Evolutionary conservation across 1,140 invertebrate species (phyloP), one percentile per base, ranked within the genome.

Genomic region (Orchestia grillus): DNA sequence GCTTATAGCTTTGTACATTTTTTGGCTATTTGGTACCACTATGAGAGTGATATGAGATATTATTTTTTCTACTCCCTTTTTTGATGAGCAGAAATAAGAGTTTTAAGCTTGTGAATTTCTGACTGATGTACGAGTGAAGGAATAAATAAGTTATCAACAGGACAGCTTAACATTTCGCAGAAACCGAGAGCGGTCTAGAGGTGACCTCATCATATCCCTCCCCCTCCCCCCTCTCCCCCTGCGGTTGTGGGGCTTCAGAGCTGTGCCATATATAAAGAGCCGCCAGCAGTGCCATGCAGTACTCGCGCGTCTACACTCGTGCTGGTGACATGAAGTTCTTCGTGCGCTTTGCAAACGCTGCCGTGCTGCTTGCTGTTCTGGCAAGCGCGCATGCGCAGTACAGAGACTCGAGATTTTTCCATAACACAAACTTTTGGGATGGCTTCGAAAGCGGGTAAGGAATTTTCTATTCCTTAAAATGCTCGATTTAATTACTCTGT

Each of bases 391-490:
- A 94, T 42, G 92, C 92, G 41, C 92, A 94, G 92, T 40, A 94
- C 43, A 44, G 92, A 94, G 92, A 94, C 40, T 40, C 92, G 19
- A 94, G 92, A 94, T 94, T 94, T 94, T 94, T 94, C 92, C 43
- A 94, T 44, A 45, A 44, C 40, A 40, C 41, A 16, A 94, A 94
- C 44, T 94, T 94, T 44, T 94, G 92, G 92, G 92, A 94, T 94
- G 92, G 92, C 41, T 94, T 94, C 44, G 92, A 94, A 47, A 94
- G 92, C 92, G 92, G 92, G 92, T 94, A 47, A 94, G 92, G 19
- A 41, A 43, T 16, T 90, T 42, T 90, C 43, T 42, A 41, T 15
- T 44, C 15, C 3, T 19, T 90, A 42, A 0, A 90, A 41, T 90
- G 15, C 4, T 90, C 88, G 6, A 90, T 42, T 42, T 90, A 8